Evolutionary conservation across 2,888 invertebrate genomes (phyloP), one percentile per base, ranked within the genome.

Genomic region (Polydrusus cervinus): DNA sequence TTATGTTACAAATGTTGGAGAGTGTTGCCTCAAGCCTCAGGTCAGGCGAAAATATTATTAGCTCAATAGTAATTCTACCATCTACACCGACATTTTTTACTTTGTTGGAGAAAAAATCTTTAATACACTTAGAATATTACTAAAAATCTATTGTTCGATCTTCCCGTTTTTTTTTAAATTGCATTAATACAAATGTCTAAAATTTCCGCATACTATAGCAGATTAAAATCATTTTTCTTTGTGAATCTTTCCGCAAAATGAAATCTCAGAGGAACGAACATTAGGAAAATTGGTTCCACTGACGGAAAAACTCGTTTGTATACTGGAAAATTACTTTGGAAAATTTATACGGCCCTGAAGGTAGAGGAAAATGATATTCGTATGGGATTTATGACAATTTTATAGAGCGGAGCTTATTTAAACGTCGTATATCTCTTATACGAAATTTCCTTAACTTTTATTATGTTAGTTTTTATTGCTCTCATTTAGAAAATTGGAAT

Each of bases 241-340:
- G 73, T 51, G 60, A 62, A 72, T 65, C 49, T 66, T 65, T 66
- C 55, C 66, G 49, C 66, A 45, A 49, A 68, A 55, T 65, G 53
- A 57, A 72, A 72, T 76, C 72, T 70, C 75, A 43, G 43, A 62
- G 70, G 75, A 67, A 55, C 72, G 74, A 69, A 69, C 78, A 78
- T 78, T 78, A 78, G 69, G 75, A 72, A 73, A 78, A 78, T 78
- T 78, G 75, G 78, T 75, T 78, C 72, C 73, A 71, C 43, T 68
- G 53, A 60, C 40, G 67, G 72, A 68, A 73, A 67, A 73, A 73
- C 68, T 73, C 62, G 73, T 68, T 68, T 55, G 57, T 68, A 47
- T 61, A 61, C 67, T 61, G 73, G 68, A 68, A 73, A 68, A 73
- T 73, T 68, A 61, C 73, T 73, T 62, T 61, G 67, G 62, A 67